Percentiles rank a stretch among this genome's conserved stretches.
Evolutionary conservation across 2,113 vertebrate species (phyloP).

Genomic region (Gobius niger): DNA sequence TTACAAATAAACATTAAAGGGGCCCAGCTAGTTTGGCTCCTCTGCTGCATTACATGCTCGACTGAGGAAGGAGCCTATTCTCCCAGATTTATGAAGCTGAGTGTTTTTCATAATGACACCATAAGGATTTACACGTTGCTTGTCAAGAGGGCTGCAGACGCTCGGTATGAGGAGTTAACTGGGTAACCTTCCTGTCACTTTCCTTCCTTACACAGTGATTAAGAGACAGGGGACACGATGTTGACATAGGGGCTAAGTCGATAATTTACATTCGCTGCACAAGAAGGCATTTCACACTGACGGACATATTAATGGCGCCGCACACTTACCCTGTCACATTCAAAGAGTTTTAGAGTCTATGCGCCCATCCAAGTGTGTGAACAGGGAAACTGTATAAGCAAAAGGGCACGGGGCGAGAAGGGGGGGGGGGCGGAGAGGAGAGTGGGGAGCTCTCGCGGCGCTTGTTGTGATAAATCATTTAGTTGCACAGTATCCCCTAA

Average conservation of each 20-base stretch:
- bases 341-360: conserved; percentile 58
- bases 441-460: conserved; percentile 71
- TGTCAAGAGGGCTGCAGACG: conserved; percentile 57
- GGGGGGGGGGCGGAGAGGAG: conserved; percentile 5
- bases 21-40: conserved; percentile 31
- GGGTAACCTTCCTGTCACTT: conserved; percentile 73
- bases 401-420: conserved; percentile 22
- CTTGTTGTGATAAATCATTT: conserved; percentile 92
- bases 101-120: conserved; percentile 69
- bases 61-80: conserved; percentile 17
- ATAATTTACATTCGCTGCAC: conserved; percentile 72
- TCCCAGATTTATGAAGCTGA: conserved; percentile 69
- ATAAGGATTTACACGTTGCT: conserved; percentile 69
- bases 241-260: conserved; percentile 61
- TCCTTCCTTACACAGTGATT: conserved; percentile 73
- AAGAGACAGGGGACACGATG: conserved; percentile 69
- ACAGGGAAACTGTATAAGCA: conserved; percentile 59
- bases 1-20: conserved; percentile 54
- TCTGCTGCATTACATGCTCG: conserved; percentile 24
- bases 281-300: conserved; percentile 74
- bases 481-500: conserved; percentile 82
- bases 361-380: conserved; percentile 51
- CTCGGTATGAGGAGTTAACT: conserved; percentile 64
- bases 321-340: conserved; percentile 72
- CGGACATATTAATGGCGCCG: conserved; percentile 67